Evolutionary conservation across 2,888 invertebrate genomes (phyloP), one percentile per base, ranked within the genome.

Genomic region (Drosophila mercatorum): DNA sequence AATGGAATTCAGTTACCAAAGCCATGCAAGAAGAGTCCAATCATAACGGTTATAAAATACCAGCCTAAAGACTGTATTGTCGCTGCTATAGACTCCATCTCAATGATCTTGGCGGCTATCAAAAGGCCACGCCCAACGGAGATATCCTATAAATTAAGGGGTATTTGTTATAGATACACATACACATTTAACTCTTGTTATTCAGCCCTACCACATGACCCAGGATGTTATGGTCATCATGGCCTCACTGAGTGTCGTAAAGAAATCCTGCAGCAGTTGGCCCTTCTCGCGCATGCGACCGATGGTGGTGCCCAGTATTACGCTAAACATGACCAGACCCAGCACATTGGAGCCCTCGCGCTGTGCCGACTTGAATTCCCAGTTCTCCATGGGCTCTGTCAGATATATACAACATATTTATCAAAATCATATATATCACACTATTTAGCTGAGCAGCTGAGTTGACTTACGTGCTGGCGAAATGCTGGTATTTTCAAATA

Each of bases 191-290:
- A 22, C 22, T 22, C 22, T 22, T 22, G 22, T 22, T 22, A 31
- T 0, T 17, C 4, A 0, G 0, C 41, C 71, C 75, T 70, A 93
- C 93, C 98, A 98, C 92, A 99, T 98, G 78, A 99, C 98, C 96
- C 98, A 97, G 68, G 96, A 96, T 68, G 99, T 98, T 76, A 99
- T 97, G 66, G 96, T 96, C 98, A 99, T 98, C 95, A 98, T 97
- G 34, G 98, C 97, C 90, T 98, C 98, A 22, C 97, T 97, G 14
- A 99, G 93, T 0, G 96, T 94, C 69, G 96, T 95, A 93, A 98
- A 98, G 93, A 99, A 97, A 71, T 95, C 94, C 73, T 97, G 95
- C 74, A 99, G 93, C 5, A 98, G 96, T 81, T 95, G 95, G 51
- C 98, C 98, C 89, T 95, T 94, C 26, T 96, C 95, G 0, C 96